Evolutionary conservation across 2,888 invertebrate species (phyloP).

Genomic region (Harmothoe impar): DNA sequence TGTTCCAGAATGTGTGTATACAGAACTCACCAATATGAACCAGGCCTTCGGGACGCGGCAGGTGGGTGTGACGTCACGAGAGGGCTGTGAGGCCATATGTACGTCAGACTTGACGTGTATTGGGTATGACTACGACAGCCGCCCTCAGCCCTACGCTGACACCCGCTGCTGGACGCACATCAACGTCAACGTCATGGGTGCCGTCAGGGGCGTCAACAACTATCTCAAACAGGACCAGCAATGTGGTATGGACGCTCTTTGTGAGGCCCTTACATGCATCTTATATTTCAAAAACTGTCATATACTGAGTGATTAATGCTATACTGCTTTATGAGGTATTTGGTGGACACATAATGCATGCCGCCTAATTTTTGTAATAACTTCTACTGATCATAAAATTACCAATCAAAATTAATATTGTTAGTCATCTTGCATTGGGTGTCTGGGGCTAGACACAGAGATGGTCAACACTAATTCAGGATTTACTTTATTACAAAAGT

Average conservation of each 20-base stretch:
- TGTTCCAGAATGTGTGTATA: not conserved
- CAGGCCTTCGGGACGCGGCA: constrained; percentile 24
- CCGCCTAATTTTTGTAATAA: no score
- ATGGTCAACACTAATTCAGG: no score
- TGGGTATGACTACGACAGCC: constrained; percentile 11
- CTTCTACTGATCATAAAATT: no score
- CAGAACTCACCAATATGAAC: not conserved
- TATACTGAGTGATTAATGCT: no score
- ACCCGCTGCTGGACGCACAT: constrained; percentile 4
- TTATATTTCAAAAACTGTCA: not conserved
- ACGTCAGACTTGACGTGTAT: not conserved
- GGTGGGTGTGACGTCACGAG: not conserved
- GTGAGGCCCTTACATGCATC: no score
- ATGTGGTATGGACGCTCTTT: not conserved
- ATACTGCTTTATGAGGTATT: no score
- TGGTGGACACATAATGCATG: no score
- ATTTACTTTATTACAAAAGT: no score
- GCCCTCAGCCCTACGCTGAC: not conserved
- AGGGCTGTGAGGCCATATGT: not conserved
- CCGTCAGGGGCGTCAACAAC: not conserved
- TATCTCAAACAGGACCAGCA: not conserved
- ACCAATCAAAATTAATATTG: no score
- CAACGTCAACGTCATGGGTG: not conserved
- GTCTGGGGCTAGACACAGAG: no score
- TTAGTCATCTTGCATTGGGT: no score